Percentiles rank a stretch among this genome's conserved stretches.
Evolutionary conservation across 2,797 vertebrate genomes (phyloP).

Genomic region (Trachops cirrhosus): DNA sequence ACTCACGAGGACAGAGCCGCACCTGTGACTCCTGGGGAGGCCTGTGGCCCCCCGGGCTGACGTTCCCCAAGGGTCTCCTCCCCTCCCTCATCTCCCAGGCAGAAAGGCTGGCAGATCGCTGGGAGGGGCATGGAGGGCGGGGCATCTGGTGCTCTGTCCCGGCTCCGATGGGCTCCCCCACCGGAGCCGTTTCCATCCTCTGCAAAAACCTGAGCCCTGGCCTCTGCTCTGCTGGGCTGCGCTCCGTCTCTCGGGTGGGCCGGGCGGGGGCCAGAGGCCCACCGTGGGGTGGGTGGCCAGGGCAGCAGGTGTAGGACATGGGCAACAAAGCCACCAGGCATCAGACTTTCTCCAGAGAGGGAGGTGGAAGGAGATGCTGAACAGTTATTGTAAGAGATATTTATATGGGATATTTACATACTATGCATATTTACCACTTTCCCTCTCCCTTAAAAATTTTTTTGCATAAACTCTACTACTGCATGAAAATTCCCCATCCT

Average conservation of each 20-base stretch:
- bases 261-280: not conserved
- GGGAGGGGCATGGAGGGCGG: fast-evolving
- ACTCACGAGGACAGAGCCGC: not conserved
- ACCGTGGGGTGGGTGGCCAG: too few relatives aligned
- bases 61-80: not conserved
- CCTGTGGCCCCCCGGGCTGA: not conserved
- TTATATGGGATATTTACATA: not conserved
- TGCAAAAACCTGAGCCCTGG: not conserved
- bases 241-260: not conserved
- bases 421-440: not conserved
- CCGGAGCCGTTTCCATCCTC: not conserved
- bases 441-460: not conserved
- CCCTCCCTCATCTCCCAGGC: not conserved
- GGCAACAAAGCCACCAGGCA: not conserved
- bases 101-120: not conserved
- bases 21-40: not conserved
- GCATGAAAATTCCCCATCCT: not conserved
- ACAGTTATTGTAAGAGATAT: not conserved
- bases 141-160: not conserved
- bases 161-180: not conserved
- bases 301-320: not conserved
- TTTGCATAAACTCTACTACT: not conserved
- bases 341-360: not conserved
- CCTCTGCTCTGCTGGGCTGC: not conserved
- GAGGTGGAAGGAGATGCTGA: not conserved